phyloP scores from a whole-genome alignment of 2,113 vertebrate species.

The Corythornis cristatus region DNA sequence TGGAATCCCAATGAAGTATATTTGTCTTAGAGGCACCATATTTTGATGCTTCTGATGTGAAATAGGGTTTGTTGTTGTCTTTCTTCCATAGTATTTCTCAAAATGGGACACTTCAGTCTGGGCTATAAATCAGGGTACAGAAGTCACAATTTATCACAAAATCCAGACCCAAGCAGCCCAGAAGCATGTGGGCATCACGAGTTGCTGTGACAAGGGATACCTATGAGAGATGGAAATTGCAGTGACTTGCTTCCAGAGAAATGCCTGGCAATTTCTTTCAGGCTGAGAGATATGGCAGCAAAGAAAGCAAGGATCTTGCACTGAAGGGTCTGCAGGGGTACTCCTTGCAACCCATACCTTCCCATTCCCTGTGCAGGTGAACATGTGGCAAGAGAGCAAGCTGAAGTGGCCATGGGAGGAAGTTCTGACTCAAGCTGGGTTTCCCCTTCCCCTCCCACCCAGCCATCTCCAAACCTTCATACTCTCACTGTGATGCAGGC shows the following conservation, averaged over 20 bases:
- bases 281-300: background rate
- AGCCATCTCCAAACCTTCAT: background rate
- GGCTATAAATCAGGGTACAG: background rate
- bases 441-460: background rate
- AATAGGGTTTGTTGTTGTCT: background rate
- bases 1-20: background rate
- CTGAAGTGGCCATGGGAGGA: background rate
- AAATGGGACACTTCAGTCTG: background rate
- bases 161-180: background rate
- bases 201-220: background rate
- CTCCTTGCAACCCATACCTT: background rate
- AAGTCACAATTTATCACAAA: background rate
- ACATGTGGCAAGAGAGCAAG: background rate
- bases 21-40: background rate
- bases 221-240: background rate
- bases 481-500: background rate
- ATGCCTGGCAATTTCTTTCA: background rate
- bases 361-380: background rate
- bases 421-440: background rate
- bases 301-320: background rate
- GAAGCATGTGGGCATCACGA: background rate
- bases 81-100: background rate
- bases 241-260: background rate
- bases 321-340: background rate
- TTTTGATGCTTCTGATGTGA: background rate